Base-by-base conservation (phyloP, 2,888 invertebrate species). In the Philopedon plagiatum region DNA sequence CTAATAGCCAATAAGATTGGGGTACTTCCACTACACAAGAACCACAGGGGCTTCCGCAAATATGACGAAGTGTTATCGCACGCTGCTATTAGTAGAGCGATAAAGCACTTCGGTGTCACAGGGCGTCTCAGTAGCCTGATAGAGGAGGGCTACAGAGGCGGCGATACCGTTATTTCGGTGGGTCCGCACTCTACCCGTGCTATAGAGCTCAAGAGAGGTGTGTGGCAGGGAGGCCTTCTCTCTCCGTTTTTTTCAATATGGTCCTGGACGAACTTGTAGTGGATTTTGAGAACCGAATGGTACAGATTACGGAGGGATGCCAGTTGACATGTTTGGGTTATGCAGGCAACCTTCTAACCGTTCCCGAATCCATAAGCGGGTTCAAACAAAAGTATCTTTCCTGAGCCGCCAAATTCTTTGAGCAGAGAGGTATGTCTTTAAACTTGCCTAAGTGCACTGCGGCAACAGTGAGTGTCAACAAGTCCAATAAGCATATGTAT, bases 281-380 rank as follows among this genome's bases (percentile, higher is more conserved):
- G 1, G 4, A 51, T 7, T 8, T 61, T 0, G 21, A 60, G 19
- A 5, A n/a, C 1, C 1, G 41, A 0, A 13, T 21, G 37, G 58
- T 9, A 0, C 8, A 32, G 2, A 9, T 57, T 2, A 5, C 4
- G 3, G 26, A 18, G 0, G 21, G 15, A 2, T n/a, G 23, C 2
- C 15, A 15, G 11, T 8, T 73, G 4, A 1, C 58, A 5, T 41
- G 60, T 1, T 5, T 70, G 26, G 75, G 71, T 2, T 76, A 65
- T 41, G 75, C 74, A 0, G 76, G 75, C 19, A 74, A 76, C 26
- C 49, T 76, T 3, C 23, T 74, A 0, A 23, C 73, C 3, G 29
- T 73, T 4, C 11, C 63, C 0, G 65, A 64, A 2, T 41, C 15
- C 9, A 19, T 9, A 0, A 32, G 18, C 5, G 8, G n/a, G 3